Conservation (phyloP, 2,797 vertebrate genomes). For the Erithacus rubecula region DNA sequence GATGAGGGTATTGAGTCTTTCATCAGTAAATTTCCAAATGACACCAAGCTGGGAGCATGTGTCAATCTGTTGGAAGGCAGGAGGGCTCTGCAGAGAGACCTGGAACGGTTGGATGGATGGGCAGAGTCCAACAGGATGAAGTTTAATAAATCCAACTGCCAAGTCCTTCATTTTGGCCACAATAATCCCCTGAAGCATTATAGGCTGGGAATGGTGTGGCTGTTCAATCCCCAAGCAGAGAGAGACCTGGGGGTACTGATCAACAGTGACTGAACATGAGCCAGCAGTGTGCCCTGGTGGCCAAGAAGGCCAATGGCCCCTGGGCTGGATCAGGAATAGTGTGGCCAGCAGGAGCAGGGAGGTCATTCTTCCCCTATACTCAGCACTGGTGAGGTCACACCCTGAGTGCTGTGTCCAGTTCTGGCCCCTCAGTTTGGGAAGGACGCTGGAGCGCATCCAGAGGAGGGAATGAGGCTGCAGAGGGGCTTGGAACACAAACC, state of each 20-base stretch:
- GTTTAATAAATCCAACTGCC: background rate
- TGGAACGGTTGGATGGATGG: background rate
- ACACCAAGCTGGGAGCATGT: background rate
- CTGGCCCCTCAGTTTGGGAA: background rate
- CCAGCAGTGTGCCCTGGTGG: background rate
- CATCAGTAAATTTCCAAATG: background rate
- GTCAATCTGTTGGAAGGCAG: fast-evolving
- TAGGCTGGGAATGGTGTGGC: fast-evolving
- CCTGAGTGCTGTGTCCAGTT: background rate
- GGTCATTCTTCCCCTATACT: background rate
- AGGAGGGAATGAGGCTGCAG: background rate
- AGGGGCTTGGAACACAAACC: background rate
- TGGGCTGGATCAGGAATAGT: background rate
- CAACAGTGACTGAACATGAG: background rate
- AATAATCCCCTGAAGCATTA: background rate
- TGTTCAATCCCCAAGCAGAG: background rate
- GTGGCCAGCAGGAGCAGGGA: background rate
- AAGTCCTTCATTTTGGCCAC: background rate
- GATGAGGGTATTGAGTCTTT: background rate
- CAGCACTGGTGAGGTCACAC: background rate
- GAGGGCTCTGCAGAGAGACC: background rate
- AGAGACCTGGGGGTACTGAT: background rate
- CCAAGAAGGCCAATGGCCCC: too few species aligned
- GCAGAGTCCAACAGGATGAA: background rate
- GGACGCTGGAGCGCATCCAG: fast-evolving